phyloP scores from a whole-genome alignment of 2,113 vertebrate species.

The Gymnarchus niloticus region DNA sequence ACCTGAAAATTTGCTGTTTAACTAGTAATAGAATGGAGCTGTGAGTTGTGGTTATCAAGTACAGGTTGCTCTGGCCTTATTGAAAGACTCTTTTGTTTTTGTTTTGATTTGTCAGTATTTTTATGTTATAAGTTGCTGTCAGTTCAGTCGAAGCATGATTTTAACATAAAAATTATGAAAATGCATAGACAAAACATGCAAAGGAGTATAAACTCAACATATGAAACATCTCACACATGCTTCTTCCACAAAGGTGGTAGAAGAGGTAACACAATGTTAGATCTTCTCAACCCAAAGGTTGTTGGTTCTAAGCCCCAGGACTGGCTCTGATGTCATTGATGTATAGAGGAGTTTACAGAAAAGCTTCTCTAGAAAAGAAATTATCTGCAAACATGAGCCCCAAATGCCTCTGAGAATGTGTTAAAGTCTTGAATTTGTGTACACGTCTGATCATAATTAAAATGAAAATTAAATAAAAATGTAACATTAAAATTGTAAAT shows the following conservation, averaged over 20 bases:
- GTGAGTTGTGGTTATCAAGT: not conserved
- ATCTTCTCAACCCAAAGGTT: no score
- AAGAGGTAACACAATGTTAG: not conserved
- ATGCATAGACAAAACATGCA: not conserved
- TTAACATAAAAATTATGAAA: not conserved
- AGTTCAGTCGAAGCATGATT: not conserved
- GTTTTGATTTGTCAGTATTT: not conserved
- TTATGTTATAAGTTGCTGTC: not conserved
- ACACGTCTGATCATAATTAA: not conserved
- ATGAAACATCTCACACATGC: not conserved
- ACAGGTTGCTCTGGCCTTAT: not conserved
- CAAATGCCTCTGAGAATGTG: not conserved
- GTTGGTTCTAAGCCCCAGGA: not conserved
- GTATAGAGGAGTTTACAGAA: not conserved
- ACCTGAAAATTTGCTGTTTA: not conserved
- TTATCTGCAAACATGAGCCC: not conserved
- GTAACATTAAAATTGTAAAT: no score
- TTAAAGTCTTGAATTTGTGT: not conserved
- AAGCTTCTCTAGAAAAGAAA: not conserved
- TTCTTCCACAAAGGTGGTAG: not conserved
- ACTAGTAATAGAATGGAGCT: not conserved
- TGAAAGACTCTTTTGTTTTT: not conserved
- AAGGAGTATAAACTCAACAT: not conserved
- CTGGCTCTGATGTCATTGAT: not conserved
- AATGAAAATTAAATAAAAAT: not conserved